Conservation (phyloP, 1,140 invertebrate genomes). For the Camponotus floridanus region DNA sequence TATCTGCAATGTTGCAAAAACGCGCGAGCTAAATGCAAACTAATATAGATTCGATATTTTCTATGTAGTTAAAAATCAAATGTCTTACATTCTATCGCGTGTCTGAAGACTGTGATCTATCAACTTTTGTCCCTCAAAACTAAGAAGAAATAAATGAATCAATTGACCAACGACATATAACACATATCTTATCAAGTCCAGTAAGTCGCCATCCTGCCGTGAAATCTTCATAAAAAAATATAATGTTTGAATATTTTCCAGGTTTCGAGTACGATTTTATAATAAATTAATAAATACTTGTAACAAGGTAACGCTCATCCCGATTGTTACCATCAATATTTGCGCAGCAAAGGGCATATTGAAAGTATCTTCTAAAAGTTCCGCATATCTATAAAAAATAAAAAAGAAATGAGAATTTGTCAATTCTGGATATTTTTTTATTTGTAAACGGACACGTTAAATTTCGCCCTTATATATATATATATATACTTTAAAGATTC, state of each 20-base stretch:
- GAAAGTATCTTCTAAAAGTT: conserved; percentile 41
- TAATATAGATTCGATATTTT: background rate
- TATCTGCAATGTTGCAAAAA: conserved; percentile 18
- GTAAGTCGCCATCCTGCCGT: background rate
- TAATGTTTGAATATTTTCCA: background rate
- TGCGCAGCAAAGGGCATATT: conserved; percentile 7
- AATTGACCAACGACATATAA: conserved; percentile 56
- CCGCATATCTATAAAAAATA: background rate
- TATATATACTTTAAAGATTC: conserved; percentile 29
- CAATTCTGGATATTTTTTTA: background rate
- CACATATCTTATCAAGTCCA: conserved; percentile 22
- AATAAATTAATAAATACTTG: conserved; percentile 27
- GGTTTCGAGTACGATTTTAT: background rate
- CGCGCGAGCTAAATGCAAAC: background rate
- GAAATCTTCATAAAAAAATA: conserved; percentile 3
- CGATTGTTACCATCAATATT: background rate
- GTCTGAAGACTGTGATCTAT: conserved; percentile 65
- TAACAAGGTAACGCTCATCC: conserved; percentile 22
- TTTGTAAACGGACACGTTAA: background rate
- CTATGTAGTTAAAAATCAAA: background rate
- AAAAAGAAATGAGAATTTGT: background rate
- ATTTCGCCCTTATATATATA: background rate
- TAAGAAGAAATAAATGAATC: conserved; percentile 67
- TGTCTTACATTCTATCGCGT: conserved; percentile 51
- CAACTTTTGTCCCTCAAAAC: conserved; percentile 67